These are phyloP conservation scores for Germaria angustata DNA, from an alignment of 2,888 invertebrate species.

Conservation along the genomic window DNA sequence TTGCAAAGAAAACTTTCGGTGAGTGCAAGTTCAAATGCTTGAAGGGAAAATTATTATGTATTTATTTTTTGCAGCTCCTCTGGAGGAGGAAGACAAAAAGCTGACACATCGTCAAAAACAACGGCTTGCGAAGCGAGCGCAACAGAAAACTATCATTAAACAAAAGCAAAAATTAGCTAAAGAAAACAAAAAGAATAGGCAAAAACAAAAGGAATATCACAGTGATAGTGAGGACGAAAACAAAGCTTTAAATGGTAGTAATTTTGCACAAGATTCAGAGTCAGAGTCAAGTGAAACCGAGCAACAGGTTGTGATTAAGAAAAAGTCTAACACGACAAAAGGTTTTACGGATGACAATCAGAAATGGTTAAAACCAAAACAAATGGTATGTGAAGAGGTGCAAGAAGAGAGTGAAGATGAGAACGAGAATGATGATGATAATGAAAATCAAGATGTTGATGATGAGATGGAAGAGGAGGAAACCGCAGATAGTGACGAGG, in stretches of 20 bases:
- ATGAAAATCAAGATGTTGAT: slow-evolving; percentile 68
- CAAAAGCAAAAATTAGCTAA: slow-evolving; percentile 71
- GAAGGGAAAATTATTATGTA: background rate
- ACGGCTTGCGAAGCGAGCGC: slow-evolving; percentile 83
- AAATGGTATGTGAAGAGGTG: slow-evolving; percentile 55
- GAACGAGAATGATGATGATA: slow-evolving; percentile 69
- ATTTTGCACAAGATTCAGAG: slow-evolving; percentile 55
- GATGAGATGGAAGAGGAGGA: slow-evolving; percentile 72
- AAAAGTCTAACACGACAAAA: slow-evolving; percentile 68
- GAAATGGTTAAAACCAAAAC: slow-evolving; percentile 85
- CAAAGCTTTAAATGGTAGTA: slow-evolving; percentile 69
- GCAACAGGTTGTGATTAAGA: slow-evolving; percentile 56
- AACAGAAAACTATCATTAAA: slow-evolving; percentile 80
- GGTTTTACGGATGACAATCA: slow-evolving; percentile 88
- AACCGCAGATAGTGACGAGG: slow-evolving; percentile 75
- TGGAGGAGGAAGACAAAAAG: slow-evolving; percentile 82
- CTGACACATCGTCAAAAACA: slow-evolving; percentile 87
- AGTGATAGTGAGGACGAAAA: slow-evolving; percentile 75
- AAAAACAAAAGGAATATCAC: slow-evolving; percentile 73
- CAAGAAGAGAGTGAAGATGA: slow-evolving; percentile 74
- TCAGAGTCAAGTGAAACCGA: slow-evolving; percentile 68
- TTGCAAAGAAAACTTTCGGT: slow-evolving; percentile 77
- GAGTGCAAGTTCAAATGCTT: slow-evolving; percentile 51
- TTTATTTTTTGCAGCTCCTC: slow-evolving; percentile 74
- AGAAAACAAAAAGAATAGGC: slow-evolving; percentile 56